A percentile compares a stretch with the other conserved stretches of the same genome.
Evolutionary conservation across 1,140 invertebrate genomes (phyloP).

Genomic region (Cecropterus lyciades): DNA sequence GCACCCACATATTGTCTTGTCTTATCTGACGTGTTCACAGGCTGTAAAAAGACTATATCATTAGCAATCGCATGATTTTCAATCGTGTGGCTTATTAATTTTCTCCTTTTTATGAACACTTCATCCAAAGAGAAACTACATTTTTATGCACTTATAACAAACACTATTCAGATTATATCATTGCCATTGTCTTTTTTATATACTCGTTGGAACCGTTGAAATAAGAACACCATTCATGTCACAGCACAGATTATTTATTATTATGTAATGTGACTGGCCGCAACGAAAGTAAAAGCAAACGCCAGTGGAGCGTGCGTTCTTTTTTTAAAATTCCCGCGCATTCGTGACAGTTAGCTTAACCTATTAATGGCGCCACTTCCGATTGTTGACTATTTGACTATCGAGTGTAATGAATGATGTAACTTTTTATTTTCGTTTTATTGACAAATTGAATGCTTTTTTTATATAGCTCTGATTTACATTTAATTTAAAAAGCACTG

Average conservation of each 20-base stretch:
- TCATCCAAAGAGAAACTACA: constrained; percentile 38
- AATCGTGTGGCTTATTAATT: constrained; percentile 7
- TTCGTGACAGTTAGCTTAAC: constrained; percentile 34
- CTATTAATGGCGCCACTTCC: constrained; percentile 4
- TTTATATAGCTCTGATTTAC: not conserved
- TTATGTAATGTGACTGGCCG: constrained; percentile 56
- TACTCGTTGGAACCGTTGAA: constrained; percentile 37
- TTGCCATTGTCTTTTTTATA: constrained; percentile 45
- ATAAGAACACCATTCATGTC: constrained; percentile 50
- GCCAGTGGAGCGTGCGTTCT: constrained; percentile 49
- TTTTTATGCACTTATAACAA: constrained; percentile 32
- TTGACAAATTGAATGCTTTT: not conserved
- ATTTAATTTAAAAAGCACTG: too few relatives aligned
- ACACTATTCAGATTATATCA: constrained; percentile 49
- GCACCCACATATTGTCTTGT: not conserved
- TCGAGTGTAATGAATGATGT: too few relatives aligned
- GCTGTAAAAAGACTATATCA: constrained; percentile 5
- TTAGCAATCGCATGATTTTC: constrained; percentile 13
- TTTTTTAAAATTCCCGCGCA: constrained; percentile 43
- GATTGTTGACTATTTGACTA: constrained; percentile 16
- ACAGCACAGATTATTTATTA: constrained; percentile 49
- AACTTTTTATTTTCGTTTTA: not conserved
- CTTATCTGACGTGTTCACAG: constrained; percentile 13
- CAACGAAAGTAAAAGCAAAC: constrained; percentile 62
- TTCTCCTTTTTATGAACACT: constrained; percentile 7